A percentile compares a stretch with the other conserved stretches of the same genome.
Evolutionary conservation across 1,140 invertebrate genomes (phyloP).

Genomic region (Drosophila azteca): DNA sequence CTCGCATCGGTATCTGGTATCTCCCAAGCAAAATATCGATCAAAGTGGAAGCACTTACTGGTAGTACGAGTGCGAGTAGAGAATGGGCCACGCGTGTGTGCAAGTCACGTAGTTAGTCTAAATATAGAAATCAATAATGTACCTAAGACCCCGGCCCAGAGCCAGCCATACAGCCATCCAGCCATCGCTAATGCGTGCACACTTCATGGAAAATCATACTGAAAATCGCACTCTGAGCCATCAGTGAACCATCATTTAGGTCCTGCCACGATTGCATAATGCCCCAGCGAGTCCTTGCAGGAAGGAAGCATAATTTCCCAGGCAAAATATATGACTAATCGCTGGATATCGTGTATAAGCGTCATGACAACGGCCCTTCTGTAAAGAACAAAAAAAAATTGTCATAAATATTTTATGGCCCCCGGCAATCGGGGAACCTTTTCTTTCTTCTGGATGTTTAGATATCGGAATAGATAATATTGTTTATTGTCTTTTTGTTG

Average conservation of each 20-base stretch:
- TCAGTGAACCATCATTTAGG: conserved; percentile 10
- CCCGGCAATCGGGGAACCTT: too few species aligned
- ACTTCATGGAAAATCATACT: conserved; percentile 12
- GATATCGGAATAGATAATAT: too few species aligned
- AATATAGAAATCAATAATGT: conserved; percentile 33
- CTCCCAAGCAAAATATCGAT: too few species aligned
- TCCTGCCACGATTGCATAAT: conserved; percentile 50
- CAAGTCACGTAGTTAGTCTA: conserved; percentile 19
- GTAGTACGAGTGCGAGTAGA: background rate
- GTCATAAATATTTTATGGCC: conserved; percentile 53
- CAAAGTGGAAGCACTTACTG: too few species aligned
- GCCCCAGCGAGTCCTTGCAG: background rate
- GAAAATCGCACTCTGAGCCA: conserved; percentile 9
- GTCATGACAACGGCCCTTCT: conserved; percentile 39
- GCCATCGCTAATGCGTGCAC: conserved; percentile 6
- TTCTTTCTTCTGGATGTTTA: conserved; percentile 6
- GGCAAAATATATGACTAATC: conserved; percentile 55
- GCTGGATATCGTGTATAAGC: conserved; percentile 53
- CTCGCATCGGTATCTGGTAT: too few species aligned
- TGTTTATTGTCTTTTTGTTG: too few species aligned
- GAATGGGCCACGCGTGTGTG: background rate
- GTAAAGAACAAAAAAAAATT: conserved; percentile 24
- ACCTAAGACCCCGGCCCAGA: background rate
- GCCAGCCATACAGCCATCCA: too few species aligned
- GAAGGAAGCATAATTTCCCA: conserved; percentile 10